Conservation (phyloP, 1,140 invertebrate species). For the Lepidurus apus region DNA sequence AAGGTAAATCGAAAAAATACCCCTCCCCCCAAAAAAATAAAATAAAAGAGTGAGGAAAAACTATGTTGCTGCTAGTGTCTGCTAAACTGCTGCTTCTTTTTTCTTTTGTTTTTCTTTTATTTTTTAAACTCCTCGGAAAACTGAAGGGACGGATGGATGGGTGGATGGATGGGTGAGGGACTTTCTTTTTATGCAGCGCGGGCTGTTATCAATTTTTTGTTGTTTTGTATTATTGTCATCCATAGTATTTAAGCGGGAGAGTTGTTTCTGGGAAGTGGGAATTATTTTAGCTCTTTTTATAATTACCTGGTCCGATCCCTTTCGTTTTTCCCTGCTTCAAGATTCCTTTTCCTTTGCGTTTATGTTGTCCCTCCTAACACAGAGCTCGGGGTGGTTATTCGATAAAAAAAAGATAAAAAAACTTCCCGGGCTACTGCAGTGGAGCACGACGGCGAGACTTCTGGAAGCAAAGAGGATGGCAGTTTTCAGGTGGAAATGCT, state of each 20-base stretch:
- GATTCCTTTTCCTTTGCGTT: neutral
- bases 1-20: neutral
- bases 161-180: neutral
- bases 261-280: constrained; percentile 12
- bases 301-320: neutral
- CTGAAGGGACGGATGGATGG: neutral
- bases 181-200: neutral
- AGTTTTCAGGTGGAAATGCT: neutral
- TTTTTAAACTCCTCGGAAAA: neutral
- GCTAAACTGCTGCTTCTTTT: neutral
- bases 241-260: neutral
- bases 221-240: neutral
- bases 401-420: neutral
- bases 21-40: neutral
- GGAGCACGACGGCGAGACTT: neutral
- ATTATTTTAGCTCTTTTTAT: neutral
- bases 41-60: neutral
- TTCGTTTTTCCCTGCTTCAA: neutral
- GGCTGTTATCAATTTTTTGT: neutral
- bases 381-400: neutral
- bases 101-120: no score
- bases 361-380: neutral
- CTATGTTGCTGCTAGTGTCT: neutral
- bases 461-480: neutral
- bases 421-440: neutral